Percentiles rank a stretch among this genome's conserved stretches.
These are phyloP conservation scores for Climacteris rufus DNA, from an alignment of 2,113 vertebrate species.

Conservation along the genomic window DNA sequence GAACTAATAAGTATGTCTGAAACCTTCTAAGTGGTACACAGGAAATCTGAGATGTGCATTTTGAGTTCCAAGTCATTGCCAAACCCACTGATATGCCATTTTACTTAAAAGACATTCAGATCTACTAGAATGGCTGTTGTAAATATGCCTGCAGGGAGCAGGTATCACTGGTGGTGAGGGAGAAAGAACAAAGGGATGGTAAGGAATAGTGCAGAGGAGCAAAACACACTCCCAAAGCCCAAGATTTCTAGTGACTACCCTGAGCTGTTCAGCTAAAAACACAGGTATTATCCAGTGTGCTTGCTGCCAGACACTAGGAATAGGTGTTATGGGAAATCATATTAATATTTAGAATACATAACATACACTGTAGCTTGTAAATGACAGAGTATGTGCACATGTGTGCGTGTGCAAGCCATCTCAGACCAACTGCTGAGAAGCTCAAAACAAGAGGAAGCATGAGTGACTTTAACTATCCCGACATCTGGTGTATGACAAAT, in stretches of 20 bases:
- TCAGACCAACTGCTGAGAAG: neutral
- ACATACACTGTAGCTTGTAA: neutral
- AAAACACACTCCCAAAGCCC: neutral
- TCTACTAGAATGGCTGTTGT: neutral
- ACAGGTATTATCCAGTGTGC: accelerated
- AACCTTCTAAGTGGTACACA: neutral
- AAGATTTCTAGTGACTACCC: neutral
- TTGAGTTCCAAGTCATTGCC: neutral
- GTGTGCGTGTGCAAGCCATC: neutral
- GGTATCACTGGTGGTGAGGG: neutral
- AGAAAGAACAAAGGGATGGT: neutral
- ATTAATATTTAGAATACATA: neutral
- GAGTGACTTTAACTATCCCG: slow-evolving; percentile 20
- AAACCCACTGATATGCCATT: neutral
- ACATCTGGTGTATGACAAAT: slow-evolving; percentile 49
- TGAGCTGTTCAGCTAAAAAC: neutral
- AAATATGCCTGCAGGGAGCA: neutral
- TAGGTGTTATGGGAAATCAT: neutral
- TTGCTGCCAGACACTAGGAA: neutral
- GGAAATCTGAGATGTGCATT: neutral
- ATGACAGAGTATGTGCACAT: accelerated
- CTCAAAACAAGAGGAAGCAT: slow-evolving; percentile 14
- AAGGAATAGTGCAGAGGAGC: neutral
- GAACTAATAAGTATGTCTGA: neutral
- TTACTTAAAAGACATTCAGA: neutral